Percentiles rank a stretch among this genome's conserved stretches.
Evolutionary conservation across 2,797 vertebrate genomes (phyloP).

Genomic region (Sebastiscus albofasciatus): DNA sequence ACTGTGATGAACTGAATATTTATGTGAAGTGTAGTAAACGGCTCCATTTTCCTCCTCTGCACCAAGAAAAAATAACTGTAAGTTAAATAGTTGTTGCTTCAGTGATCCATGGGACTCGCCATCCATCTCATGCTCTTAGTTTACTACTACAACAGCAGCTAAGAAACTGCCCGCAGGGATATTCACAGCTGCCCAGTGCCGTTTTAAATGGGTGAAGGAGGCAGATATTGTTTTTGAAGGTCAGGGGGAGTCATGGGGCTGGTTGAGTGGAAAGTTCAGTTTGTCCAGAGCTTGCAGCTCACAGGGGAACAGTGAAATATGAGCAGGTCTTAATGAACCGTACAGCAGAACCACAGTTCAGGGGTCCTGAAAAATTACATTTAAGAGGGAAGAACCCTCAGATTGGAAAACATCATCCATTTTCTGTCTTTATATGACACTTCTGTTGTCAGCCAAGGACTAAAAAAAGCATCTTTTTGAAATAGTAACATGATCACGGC

Average conservation of each 20-base stretch:
- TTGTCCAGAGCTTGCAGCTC: slow-evolving; percentile 33
- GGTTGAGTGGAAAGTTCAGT: slow-evolving; percentile 34
- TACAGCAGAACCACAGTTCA: slow-evolving; percentile 48
- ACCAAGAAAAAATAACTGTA: background rate
- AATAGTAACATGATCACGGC: background rate
- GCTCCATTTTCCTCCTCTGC: background rate
- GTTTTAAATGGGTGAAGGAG: background rate
- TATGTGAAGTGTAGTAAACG: background rate
- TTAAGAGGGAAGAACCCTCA: slow-evolving; percentile 10
- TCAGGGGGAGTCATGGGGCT: slow-evolving; percentile 45
- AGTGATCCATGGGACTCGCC: background rate
- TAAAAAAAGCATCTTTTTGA: background rate
- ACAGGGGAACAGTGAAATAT: slow-evolving; percentile 54
- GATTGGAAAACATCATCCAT: slow-evolving; percentile 15
- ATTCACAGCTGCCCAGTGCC: slow-evolving; percentile 14
- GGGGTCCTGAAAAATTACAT: slow-evolving; percentile 52
- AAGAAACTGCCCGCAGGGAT: slow-evolving; percentile 13
- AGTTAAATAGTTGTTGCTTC: background rate
- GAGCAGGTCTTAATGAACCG: slow-evolving; percentile 59
- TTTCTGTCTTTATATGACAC: slow-evolving; percentile 19
- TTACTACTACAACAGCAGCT: slow-evolving; percentile 15
- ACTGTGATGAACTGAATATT: background rate
- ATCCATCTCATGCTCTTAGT: slow-evolving; percentile 24
- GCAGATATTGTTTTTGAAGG: slow-evolving; percentile 51
- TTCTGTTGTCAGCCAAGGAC: background rate